Evolutionary conservation across 2,888 invertebrate species (phyloP).

Genomic region (Caenorhabditis parvicauda): DNA sequence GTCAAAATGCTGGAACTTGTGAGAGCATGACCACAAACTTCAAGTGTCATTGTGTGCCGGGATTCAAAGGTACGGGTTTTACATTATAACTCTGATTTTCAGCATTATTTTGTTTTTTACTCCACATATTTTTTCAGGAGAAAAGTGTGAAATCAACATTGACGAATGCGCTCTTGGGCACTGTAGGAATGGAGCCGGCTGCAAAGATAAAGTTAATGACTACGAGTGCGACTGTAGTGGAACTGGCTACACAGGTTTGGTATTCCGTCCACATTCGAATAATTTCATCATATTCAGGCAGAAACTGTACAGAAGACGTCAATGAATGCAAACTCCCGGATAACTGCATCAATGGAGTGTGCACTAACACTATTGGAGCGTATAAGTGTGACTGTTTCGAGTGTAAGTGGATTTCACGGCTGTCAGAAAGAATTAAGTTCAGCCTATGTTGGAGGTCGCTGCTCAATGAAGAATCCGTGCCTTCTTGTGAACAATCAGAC

Average conservation of each 20-base stretch:
- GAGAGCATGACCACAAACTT: constrained; percentile 76
- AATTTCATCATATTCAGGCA: too few species aligned
- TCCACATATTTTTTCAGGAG: too few species aligned
- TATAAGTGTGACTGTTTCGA: constrained; percentile 47
- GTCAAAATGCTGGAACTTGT: constrained; percentile 72
- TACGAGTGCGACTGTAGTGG: constrained; percentile 55
- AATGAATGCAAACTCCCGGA: constrained; percentile 49
- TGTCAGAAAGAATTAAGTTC: background rate
- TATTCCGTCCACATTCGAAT: background rate
- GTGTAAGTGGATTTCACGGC: constrained; percentile 22
- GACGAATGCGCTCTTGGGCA: constrained; percentile 52
- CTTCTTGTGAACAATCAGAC: constrained; percentile 39
- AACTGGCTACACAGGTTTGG: constrained; percentile 48
- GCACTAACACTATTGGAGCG: constrained; percentile 52
- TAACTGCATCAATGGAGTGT: constrained; percentile 53
- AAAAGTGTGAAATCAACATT: constrained; percentile 53
- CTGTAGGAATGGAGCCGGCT: constrained; percentile 48
- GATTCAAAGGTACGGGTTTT: constrained; percentile 41
- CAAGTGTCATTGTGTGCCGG: constrained; percentile 48
- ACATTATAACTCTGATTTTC: too few species aligned
- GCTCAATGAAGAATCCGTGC: constrained; percentile 53
- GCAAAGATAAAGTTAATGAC: constrained; percentile 53
- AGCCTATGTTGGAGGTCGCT: constrained; percentile 40
- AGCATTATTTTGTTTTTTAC: too few species aligned
- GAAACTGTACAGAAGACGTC: constrained; percentile 52